Conservation (phyloP, 2,113 vertebrate species). For the Morone chrysops region DNA sequence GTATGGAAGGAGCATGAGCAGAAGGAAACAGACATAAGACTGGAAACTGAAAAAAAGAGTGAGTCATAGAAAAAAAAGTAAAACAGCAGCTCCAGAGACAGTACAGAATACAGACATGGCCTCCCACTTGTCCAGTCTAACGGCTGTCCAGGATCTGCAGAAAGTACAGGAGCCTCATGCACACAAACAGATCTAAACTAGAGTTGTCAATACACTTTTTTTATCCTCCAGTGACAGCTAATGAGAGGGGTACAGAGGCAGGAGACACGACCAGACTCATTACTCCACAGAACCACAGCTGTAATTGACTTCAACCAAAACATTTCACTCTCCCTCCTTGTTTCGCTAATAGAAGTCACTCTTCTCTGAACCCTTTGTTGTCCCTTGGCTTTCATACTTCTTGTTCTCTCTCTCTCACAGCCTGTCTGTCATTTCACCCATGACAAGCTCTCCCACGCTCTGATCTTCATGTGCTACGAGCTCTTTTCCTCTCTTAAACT, state of each 20-base stretch:
- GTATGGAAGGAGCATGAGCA: slow-evolving; percentile 32
- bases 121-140: slow-evolving; percentile 33
- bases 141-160: slow-evolving; percentile 16
- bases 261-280: slow-evolving; percentile 56
- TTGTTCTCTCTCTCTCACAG: slow-evolving; percentile 11
- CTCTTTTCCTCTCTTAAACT: slow-evolving; percentile 22
- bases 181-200: slow-evolving; percentile 31
- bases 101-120: slow-evolving; percentile 24
- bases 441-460: slow-evolving; percentile 22
- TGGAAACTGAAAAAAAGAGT: slow-evolving; percentile 24
- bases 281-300: slow-evolving; percentile 47
- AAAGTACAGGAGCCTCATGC: slow-evolving; percentile 6
- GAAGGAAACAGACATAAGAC: slow-evolving; percentile 10
- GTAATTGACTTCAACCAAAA: slow-evolving; percentile 65
- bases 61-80: slow-evolving; percentile 24
- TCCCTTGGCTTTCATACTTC: slow-evolving; percentile 38
- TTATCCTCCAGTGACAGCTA: slow-evolving; percentile 55
- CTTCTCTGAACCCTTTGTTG: slow-evolving; percentile 46
- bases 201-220: slow-evolving; percentile 62
- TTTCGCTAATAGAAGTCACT: slow-evolving; percentile 35
- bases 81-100: slow-evolving; percentile 2
- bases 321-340: slow-evolving; percentile 41
- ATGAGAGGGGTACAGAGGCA: slow-evolving; percentile 62
- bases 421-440: slow-evolving; percentile 40
- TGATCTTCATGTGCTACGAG: slow-evolving; percentile 51